phyloP scores from a whole-genome alignment of 2,888 invertebrate genomes.

The Drosophila anomalata region DNA sequence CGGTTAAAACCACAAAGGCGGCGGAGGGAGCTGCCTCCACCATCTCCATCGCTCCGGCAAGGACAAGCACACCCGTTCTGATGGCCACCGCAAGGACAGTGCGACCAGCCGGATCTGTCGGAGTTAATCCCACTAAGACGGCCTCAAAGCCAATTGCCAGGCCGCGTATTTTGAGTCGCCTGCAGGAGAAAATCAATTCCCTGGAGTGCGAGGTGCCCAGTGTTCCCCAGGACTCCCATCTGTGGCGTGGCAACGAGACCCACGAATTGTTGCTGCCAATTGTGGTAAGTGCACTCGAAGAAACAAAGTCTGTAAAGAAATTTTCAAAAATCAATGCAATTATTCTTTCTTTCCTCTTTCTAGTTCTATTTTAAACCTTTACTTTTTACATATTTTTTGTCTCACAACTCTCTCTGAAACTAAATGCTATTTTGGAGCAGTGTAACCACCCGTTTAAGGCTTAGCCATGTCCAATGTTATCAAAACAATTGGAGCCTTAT shows the following conservation, averaged over 20 bases:
- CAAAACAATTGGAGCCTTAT: slow-evolving; percentile 63
- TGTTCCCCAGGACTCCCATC: slow-evolving; percentile 87
- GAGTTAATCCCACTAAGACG: slow-evolving; percentile 71
- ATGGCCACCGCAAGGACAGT: slow-evolving; percentile 32
- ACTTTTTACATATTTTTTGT: too few relatives aligned
- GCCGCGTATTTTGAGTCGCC: slow-evolving; percentile 85
- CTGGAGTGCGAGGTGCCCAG: slow-evolving; percentile 88
- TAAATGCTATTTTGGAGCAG: not conserved
- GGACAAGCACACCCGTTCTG: slow-evolving; percentile 16
- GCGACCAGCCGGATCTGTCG: slow-evolving; percentile 22
- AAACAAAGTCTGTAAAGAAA: not conserved
- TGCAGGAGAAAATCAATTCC: slow-evolving; percentile 87
- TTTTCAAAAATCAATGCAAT: not conserved
- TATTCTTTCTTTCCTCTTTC: too few relatives aligned
- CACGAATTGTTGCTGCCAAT: slow-evolving; percentile 88
- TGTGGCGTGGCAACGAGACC: slow-evolving; percentile 90
- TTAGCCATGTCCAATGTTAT: slow-evolving; percentile 42
- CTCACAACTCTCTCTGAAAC: not conserved
- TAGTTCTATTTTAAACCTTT: too few relatives aligned
- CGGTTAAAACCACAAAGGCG: slow-evolving; percentile 58
- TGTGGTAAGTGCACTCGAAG: slow-evolving; percentile 85
- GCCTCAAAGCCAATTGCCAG: slow-evolving; percentile 81
- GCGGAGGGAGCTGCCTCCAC: slow-evolving; percentile 5
- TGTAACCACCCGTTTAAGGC: slow-evolving; percentile 29
- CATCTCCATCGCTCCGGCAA: slow-evolving; percentile 11